Evolutionary conservation across 2,113 vertebrate genomes (phyloP).

Genomic region (Oncorhynchus gorbuscha): DNA sequence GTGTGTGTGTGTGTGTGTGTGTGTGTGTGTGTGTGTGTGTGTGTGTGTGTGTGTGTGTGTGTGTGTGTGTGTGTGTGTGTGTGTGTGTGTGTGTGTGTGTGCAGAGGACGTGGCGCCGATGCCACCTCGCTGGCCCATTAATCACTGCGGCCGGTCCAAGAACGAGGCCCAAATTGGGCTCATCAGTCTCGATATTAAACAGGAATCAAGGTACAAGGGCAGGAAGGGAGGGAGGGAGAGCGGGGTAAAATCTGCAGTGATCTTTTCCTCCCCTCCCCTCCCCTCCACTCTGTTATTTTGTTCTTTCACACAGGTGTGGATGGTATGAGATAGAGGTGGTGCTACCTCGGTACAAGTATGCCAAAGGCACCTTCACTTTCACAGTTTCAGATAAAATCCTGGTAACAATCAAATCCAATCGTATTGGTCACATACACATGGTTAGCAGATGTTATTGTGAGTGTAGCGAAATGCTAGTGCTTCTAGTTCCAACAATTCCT

Average conservation of each 20-base stretch:
- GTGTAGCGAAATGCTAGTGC: no score
- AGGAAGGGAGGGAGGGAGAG: constrained; percentile 11
- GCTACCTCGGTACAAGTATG: no score
- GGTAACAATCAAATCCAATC: no score
- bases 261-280: constrained; percentile 2
- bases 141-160: constrained; percentile 81
- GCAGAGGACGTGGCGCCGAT: constrained; percentile 82
- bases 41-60: not conserved
- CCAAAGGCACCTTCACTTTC: no score
- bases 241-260: constrained; percentile 2
- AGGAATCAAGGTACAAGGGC: constrained; percentile 65
- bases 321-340: no score
- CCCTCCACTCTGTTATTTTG: not conserved
- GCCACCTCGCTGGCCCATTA: constrained; percentile 84
- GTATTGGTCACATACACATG: no score
- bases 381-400: no score
- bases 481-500: no score
- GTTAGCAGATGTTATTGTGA: no score
- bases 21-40: not conserved
- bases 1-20: not conserved
- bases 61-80: constrained; percentile 2
- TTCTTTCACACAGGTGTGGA: not conserved
- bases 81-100: constrained; percentile 60
- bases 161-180: constrained; percentile 85
- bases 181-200: constrained; percentile 86